Base-by-base conservation (phyloP, 1,140 invertebrate species). In the Oryzaephilus surinamensis region DNA sequence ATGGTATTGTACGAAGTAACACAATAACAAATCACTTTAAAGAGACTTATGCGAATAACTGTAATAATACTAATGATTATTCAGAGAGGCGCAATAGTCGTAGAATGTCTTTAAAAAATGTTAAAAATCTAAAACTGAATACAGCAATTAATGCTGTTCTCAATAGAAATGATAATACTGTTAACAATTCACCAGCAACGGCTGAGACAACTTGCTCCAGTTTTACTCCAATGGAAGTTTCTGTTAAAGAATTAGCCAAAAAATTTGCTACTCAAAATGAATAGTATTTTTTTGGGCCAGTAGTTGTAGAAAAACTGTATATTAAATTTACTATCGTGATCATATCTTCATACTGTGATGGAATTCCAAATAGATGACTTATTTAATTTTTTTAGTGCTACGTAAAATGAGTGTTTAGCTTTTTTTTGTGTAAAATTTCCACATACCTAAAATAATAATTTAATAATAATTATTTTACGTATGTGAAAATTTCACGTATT, bases 1-100 rank as follows among this genome's bases (percentile, higher is more conserved):
- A 70, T 46, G 70, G 63, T 21, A 71, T 76, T 32, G 71, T 63
- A 43, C 63, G 65, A 51, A 73, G 62, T 53, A 50, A 51, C 35
- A 48, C 51, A 13, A 55, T 55, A 20, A 38, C 28, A 18, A 31
- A 31, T n/a, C 19, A 35, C 14, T 24, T 26, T 37, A 42, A n/a
- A n/a, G n/a, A n/a, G n/a, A n/a, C n/a, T n/a, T n/a, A n/a, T n/a
- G n/a, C n/a, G n/a, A n/a, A n/a, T n/a, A n/a, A n/a, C n/a, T n/a
- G n/a, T n/a, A n/a, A n/a, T n/a, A n/a, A n/a, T n/a, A n/a, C n/a
- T n/a, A n/a, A n/a, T n/a, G n/a, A n/a, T n/a, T n/a, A n/a, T n/a
- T n/a, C n/a, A n/a, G n/a, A n/a, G n/a, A n/a, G n/a, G n/a, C n/a
- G 26, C 13, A 17, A 17, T 33, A 15, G 6, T 24, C 32, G 38